These are phyloP conservation scores for Cyprinodon variegatus DNA, from an alignment of 2,113 vertebrate genomes.

Conservation along the genomic window DNA sequence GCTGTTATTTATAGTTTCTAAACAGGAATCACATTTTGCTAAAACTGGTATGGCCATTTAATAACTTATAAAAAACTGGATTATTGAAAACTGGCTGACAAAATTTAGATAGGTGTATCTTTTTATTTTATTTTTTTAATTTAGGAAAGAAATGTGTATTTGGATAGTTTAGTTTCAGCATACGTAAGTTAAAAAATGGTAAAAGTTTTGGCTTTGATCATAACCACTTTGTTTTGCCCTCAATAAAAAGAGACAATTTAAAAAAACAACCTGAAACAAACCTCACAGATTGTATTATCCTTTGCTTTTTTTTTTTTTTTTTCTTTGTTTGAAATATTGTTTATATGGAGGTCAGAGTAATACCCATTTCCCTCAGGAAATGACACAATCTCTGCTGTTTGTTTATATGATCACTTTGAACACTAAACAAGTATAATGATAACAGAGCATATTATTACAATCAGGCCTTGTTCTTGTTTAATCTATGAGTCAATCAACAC, in stretches of 20 bases:
- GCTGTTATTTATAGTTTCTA: no score
- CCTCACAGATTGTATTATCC: neutral
- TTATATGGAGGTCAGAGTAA: conserved; percentile 13
- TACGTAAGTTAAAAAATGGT: neutral
- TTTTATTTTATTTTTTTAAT: no score
- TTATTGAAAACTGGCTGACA: no score
- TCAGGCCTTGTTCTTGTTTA: conserved; percentile 10
- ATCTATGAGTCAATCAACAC: conserved; percentile 8
- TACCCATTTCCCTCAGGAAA: conserved; percentile 34
- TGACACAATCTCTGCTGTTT: conserved; percentile 26
- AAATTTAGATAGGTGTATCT: no score
- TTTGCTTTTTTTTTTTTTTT: neutral
- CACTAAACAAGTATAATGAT: conserved; percentile 25
- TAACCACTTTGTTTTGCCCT: neutral
- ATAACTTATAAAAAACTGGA: no score
- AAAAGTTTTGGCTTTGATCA: neutral
- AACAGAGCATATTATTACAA: conserved; percentile 7
- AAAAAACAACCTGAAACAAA: neutral
- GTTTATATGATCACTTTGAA: conserved; percentile 35
- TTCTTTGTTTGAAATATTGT: neutral
- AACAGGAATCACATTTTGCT: no score
- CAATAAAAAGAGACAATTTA: neutral
- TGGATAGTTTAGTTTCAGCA: no score
- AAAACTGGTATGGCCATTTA: no score
- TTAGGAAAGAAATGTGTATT: no score